phyloP scores from a whole-genome alignment of 1,140 invertebrate genomes.

The Heliconius melpomene region DNA sequence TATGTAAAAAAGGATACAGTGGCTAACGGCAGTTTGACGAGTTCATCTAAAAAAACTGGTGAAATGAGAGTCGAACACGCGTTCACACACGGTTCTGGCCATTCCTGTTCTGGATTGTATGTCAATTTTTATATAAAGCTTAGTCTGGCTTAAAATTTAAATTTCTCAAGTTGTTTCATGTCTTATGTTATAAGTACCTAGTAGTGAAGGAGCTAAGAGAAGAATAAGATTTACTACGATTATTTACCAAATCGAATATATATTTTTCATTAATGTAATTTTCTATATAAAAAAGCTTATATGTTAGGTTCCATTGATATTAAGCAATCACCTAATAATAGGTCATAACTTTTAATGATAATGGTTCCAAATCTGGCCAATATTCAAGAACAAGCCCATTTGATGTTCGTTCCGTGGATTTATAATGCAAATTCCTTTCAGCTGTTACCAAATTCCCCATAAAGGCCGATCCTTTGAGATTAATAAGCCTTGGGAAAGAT shows the following conservation, averaged over 20 bases:
- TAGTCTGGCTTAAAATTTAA: no score
- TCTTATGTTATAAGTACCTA: no score
- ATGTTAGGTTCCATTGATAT: background rate
- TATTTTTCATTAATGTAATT: background rate
- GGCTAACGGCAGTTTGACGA: background rate
- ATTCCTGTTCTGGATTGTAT: no score
- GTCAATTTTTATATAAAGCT: no score
- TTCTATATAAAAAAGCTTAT: background rate
- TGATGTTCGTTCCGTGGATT: slow-evolving; percentile 8
- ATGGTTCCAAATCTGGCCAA: slow-evolving; percentile 21
- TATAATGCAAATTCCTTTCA: slow-evolving; percentile 31
- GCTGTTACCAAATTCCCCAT: slow-evolving; percentile 22
- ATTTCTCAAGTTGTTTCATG: no score
- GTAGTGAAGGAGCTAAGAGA: no score
- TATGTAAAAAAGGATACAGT: background rate
- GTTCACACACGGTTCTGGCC: no score
- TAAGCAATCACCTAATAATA: background rate
- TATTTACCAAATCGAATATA: no score
- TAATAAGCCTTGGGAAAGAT: background rate
- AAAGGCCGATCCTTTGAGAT: background rate
- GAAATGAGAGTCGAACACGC: no score
- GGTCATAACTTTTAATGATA: slow-evolving; percentile 22
- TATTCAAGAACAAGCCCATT: slow-evolving; percentile 21
- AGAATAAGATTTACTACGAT: no score
- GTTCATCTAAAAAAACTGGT: background rate